Evolutionary conservation across 2,888 invertebrate genomes (phyloP), one percentile per base, ranked within the genome.

Genomic region (Protodeltote pygarga): DNA sequence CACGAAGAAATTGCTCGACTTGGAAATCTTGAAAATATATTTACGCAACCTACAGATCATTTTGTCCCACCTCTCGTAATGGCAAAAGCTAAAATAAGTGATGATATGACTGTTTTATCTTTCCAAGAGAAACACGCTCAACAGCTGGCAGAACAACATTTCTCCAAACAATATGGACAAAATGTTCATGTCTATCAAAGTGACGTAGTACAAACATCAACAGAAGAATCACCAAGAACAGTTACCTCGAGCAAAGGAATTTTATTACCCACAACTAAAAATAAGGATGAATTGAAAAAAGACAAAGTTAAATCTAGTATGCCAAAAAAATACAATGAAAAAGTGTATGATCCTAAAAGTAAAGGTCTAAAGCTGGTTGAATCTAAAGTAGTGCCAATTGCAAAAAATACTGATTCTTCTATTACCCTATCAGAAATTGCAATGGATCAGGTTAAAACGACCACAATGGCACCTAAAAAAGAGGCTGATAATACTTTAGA

Each of bases 41-140:
- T 90, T 63, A 91, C 87, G 5, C 92, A 91, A 64, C 87, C 92
- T 2, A 87, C 92, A 5, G 92, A 93, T 60, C 92, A 92, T 61
- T 93, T 93, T 63, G 83, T 93, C 15, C 92, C 92, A 3, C 92
- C 92, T 2, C 63, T 93, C 16, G 92, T 93, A 2, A 93, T 93
- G 89, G 92, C 92, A 15, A 92, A 92, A 61, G 87, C 92, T 34
- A 92, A 86, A 77, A 78, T 91, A 15, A 88, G 87, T 57, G 85
- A 92, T 50, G 92, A 92, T 40, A 92, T 92, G 92, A 91, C 84
- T 16, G 90, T 92, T 29, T 73, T 92, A 52, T 91, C 92, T 3
- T 71, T 92, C 68, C 77, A 92, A 81, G 87, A 90, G 82, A 86
- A 93, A 79, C 82, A 89, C 73, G 86, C 88, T 13, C 88, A 93